These are phyloP conservation scores for Ectobius pallidus DNA, from an alignment of 2,888 invertebrate genomes.

Conservation along the genomic window DNA sequence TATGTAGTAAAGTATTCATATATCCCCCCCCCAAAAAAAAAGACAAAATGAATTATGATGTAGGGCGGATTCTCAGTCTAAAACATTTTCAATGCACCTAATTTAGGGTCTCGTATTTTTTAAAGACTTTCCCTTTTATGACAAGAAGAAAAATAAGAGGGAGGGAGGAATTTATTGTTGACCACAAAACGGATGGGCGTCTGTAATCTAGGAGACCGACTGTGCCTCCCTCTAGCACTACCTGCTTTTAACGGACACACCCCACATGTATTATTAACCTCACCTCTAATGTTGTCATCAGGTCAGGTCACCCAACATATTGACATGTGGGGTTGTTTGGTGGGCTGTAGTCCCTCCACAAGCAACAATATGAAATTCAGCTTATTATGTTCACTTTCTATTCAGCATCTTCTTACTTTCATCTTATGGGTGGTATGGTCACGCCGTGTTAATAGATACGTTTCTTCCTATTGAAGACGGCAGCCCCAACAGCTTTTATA, in stretches of 20 bases:
- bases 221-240: not conserved
- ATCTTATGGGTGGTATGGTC: too few species aligned
- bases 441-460: too few species aligned
- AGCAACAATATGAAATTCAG: too few species aligned
- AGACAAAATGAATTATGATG: slow-evolving; percentile 11
- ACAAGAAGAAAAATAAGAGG: not conserved
- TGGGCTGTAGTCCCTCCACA: too few species aligned
- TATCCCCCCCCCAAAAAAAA: too few species aligned
- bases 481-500: too few species aligned
- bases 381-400: too few species aligned
- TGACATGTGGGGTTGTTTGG: not conserved
- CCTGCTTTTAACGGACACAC: slow-evolving; percentile 22
- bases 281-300: not conserved
- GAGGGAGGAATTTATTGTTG: slow-evolving; percentile 21
- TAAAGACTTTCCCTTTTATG: not conserved
- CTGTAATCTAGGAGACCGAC: slow-evolving; percentile 14
- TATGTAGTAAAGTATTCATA: too few species aligned
- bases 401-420: too few species aligned
- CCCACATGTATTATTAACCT: slow-evolving; percentile 17
- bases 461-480: too few species aligned
- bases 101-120: slow-evolving; percentile 1
- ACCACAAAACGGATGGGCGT: slow-evolving; percentile 21
- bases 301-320: not conserved
- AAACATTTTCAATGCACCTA: slow-evolving; percentile 7
- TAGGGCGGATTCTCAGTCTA: slow-evolving; percentile 17